Evolutionary conservation across 2,113 vertebrate genomes (phyloP).

Genomic region (Thamnophis sirtalis): DNA sequence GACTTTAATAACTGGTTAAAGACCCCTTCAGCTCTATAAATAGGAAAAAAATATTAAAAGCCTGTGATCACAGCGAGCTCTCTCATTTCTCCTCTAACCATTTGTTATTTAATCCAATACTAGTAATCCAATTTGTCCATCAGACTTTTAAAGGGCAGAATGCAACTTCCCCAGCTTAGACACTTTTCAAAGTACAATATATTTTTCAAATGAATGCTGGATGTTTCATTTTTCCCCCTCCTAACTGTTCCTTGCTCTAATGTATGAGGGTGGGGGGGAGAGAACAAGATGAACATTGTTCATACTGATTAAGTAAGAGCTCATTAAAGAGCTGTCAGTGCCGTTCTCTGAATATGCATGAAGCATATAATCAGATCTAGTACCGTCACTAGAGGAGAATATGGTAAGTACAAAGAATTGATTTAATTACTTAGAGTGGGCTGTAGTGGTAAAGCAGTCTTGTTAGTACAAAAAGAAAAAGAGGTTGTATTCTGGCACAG

Average conservation of each 20-base stretch:
- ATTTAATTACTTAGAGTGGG: constrained; percentile 98
- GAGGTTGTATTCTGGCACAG: constrained; percentile 83
- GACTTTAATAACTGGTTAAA: constrained; percentile 98
- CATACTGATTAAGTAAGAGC: constrained; percentile 95
- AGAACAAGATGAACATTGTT: constrained; percentile 98
- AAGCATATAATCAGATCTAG: constrained; percentile 93
- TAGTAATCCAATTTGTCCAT: constrained; percentile 99
- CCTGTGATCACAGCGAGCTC: constrained; percentile 88
- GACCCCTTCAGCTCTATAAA: constrained; percentile 86
- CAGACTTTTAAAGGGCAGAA: constrained; percentile 91
- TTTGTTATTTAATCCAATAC: constrained; percentile 98
- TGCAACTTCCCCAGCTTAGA: constrained; percentile 87
- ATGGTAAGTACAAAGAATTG: constrained; percentile 92
- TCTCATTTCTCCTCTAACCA: constrained; percentile 92
- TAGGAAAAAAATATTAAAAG: constrained; percentile 81
- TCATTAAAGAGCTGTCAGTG: constrained; percentile 96
- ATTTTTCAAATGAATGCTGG: constrained; percentile 86
- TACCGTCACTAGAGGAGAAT: constrained; percentile 85
- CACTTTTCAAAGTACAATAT: constrained; percentile 88
- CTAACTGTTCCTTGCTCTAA: constrained; percentile 81
- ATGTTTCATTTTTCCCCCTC: constrained; percentile 77
- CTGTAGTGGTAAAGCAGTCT: constrained; percentile 85
- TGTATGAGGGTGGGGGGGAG: constrained; percentile 78
- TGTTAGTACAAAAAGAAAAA: constrained; percentile 85
- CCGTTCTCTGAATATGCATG: constrained; percentile 95